Evolutionary conservation across 2,888 invertebrate genomes (phyloP).

Genomic region (Synanthedon tipuliformis): DNA sequence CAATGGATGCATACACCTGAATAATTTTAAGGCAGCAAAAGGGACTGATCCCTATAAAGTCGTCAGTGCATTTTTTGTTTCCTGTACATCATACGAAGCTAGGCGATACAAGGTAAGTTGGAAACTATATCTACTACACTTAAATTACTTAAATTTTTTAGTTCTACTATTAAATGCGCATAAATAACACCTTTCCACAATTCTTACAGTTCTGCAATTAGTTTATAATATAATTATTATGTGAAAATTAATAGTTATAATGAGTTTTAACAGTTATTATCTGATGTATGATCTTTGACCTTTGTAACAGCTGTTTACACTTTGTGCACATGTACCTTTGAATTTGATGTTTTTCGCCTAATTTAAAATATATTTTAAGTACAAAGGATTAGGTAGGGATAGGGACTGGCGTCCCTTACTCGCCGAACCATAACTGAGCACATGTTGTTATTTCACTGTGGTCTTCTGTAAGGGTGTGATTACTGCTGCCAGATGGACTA

Average conservation of each 20-base stretch:
- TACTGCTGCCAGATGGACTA: too few species aligned
- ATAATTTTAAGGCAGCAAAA: conserved; percentile 81
- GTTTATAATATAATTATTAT: too few species aligned
- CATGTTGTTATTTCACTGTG: too few species aligned
- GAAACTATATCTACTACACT: background rate
- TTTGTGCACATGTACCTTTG: background rate
- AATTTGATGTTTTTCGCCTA: background rate
- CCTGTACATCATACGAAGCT: conserved; percentile 83
- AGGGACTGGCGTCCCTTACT: too few species aligned
- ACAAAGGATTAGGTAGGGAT: too few species aligned
- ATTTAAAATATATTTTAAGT: too few species aligned
- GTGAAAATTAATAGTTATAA: background rate
- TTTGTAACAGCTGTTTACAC: conserved; percentile 45
- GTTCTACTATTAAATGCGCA: too few species aligned
- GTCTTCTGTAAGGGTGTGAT: too few species aligned
- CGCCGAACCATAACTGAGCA: too few species aligned
- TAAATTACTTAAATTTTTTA: too few species aligned
- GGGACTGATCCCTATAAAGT: conserved; percentile 81
- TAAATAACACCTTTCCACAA: too few species aligned
- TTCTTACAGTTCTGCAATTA: background rate
- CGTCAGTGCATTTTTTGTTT: conserved; percentile 88
- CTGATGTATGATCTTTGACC: conserved; percentile 59
- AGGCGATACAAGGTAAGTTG: conserved; percentile 82
- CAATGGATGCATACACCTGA: conserved; percentile 83
- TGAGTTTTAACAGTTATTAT: conserved; percentile 28